Conservation (phyloP, 2,797 vertebrate genomes). For the Hozukius guyotensis region DNA sequence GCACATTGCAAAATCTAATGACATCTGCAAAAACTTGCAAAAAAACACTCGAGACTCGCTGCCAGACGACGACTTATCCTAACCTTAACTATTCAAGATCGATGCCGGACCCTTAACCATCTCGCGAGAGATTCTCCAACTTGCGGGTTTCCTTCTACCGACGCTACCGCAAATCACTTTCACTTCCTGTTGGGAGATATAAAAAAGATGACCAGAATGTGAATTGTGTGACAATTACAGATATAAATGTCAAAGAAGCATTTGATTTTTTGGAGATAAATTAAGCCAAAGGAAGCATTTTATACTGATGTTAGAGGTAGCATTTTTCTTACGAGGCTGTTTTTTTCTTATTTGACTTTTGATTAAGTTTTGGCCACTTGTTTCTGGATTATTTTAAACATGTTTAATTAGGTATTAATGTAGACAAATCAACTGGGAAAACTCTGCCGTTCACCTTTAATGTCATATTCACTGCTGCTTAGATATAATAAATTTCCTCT, state of each 20-base stretch:
- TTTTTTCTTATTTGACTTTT: background rate
- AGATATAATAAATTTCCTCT: background rate
- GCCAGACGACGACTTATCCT: too few species aligned
- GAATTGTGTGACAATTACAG: background rate
- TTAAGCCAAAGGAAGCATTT: background rate
- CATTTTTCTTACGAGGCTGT: background rate
- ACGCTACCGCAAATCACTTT: background rate
- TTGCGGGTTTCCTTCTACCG: too few species aligned
- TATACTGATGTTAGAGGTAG: background rate
- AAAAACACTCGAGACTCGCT: too few species aligned
- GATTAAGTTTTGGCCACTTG: background rate
- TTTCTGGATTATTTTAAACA: background rate
- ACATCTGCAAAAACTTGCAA: too few species aligned
- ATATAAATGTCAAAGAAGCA: background rate
- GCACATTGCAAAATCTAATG: too few species aligned
- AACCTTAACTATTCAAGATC: too few species aligned
- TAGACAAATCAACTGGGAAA: background rate
- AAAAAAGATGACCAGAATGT: background rate
- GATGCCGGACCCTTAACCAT: too few species aligned
- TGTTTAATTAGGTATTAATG: conserved; percentile 1
- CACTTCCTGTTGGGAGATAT: background rate
- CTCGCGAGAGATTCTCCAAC: too few species aligned
- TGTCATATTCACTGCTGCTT: conserved; percentile 3
- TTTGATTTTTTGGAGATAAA: background rate
- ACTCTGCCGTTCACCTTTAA: conserved; percentile 11